phyloP scores from a whole-genome alignment of 2,113 vertebrate species.

The Calidris pugnax region DNA sequence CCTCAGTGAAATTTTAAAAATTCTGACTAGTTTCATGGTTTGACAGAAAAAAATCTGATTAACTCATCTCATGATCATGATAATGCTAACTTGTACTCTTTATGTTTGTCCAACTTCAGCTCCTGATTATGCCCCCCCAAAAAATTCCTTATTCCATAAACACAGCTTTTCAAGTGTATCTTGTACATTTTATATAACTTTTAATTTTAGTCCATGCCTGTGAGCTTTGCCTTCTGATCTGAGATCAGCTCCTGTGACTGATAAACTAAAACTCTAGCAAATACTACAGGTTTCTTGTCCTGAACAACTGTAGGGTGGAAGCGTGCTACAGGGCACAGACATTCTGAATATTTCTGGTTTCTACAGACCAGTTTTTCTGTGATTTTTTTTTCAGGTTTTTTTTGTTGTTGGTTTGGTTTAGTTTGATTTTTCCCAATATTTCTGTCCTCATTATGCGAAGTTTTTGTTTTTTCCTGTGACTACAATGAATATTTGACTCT shows the following conservation, averaged over 20 bases:
- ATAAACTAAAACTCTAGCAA: neutral
- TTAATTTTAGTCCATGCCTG: neutral
- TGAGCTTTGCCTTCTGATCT: neutral
- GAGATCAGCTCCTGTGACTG: neutral
- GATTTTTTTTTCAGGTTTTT: neutral
- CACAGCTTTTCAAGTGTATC: neutral
- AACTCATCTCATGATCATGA: neutral
- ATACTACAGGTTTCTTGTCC: neutral
- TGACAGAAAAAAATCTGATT: neutral
- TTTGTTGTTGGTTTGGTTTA: neutral
- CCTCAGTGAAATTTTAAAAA: neutral
- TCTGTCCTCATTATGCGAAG: neutral
- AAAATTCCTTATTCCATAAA: neutral
- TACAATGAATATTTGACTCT: neutral
- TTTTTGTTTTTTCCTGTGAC: neutral
- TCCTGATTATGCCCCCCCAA: neutral
- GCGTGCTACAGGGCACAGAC: neutral
- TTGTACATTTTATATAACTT: neutral
- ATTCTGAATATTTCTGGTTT: neutral
- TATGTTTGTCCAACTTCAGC: neutral
- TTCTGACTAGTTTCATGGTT: neutral
- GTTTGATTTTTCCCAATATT: neutral
- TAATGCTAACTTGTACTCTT: neutral
- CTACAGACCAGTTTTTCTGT: neutral
- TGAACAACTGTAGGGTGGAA: neutral